These are phyloP conservation scores for Contarinia nasturtii DNA, from an alignment of 1,140 invertebrate species.

Conservation along the genomic window DNA sequence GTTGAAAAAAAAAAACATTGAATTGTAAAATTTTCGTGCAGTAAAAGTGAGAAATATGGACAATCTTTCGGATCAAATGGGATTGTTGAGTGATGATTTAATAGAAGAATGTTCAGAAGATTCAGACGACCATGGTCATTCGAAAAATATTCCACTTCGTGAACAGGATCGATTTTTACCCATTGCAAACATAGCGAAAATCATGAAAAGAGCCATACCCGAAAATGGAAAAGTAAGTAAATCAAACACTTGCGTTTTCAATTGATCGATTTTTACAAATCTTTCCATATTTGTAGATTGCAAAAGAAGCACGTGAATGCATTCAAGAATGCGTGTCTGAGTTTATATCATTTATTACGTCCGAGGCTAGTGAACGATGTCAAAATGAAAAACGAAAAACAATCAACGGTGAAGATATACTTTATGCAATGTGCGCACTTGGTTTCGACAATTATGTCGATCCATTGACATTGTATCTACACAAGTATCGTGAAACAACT, in stretches of 20 bases:
- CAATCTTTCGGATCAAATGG: no score
- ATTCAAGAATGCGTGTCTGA: constrained; percentile 99
- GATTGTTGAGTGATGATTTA: background rate
- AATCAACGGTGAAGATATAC: constrained; percentile 95
- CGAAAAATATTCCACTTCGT: constrained; percentile 38
- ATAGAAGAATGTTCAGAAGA: background rate
- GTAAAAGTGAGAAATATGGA: no score
- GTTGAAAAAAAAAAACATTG: no score
- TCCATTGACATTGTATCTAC: constrained; percentile 86
- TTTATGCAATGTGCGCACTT: constrained; percentile 90
- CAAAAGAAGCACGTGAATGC: constrained; percentile 98
- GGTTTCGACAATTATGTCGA: constrained; percentile 99
- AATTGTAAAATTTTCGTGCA: no score
- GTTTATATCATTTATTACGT: constrained; percentile 98
- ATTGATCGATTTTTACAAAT: background rate
- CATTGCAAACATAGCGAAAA: constrained; percentile 96
- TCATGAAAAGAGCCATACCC: constrained; percentile 97
- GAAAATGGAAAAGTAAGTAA: constrained; percentile 71
- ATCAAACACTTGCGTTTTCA: background rate
- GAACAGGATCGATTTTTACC: constrained; percentile 93
- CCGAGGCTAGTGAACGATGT: constrained; percentile 91
- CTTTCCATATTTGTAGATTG: constrained; percentile 47
- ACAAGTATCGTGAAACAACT: constrained; percentile 75
- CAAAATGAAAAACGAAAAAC: constrained; percentile 97
- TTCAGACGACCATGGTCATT: background rate